A percentile compares a stretch with the other conserved stretches of the same genome.
Conservation (phyloP, 2,797 vertebrate genomes). For the Oceanodroma leucorhoa region DNA sequence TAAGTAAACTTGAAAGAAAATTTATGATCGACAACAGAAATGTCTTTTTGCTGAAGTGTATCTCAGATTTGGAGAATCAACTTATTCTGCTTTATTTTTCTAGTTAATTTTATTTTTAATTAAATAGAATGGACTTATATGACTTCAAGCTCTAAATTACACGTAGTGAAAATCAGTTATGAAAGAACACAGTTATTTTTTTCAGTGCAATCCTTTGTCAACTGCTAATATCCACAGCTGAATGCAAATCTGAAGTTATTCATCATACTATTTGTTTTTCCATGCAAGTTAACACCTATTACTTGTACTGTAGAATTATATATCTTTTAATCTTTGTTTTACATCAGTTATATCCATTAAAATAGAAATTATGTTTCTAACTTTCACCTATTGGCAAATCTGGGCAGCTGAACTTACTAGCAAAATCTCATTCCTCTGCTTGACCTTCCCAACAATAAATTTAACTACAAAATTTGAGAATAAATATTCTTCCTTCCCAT, state of each 20-base stretch:
- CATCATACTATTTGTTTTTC: not conserved
- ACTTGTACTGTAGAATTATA: not conserved
- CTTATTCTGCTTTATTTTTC: not conserved
- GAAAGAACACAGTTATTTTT: not conserved
- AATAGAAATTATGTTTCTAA: not conserved
- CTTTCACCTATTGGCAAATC: not conserved
- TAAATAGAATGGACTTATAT: not conserved
- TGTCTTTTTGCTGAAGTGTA: not conserved
- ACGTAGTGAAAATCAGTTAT: not conserved
- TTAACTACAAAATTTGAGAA: not conserved
- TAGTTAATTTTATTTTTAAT: not conserved
- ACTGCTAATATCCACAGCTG: not conserved
- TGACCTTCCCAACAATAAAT: not conserved
- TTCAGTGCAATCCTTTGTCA: not conserved
- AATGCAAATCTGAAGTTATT: not conserved
- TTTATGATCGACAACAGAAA: not conserved
- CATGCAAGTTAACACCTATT: not conserved
- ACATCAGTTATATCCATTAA: not conserved
- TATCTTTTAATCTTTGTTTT: not conserved
- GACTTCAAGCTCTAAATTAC: not conserved
- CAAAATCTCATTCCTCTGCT: not conserved
- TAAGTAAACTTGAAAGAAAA: not conserved
- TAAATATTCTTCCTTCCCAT: not conserved
- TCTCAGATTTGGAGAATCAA: not conserved
- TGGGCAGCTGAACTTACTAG: not conserved